These are phyloP conservation scores for Oreocharis arfaki DNA, from an alignment of 2,113 vertebrate species.

Conservation along the genomic window DNA sequence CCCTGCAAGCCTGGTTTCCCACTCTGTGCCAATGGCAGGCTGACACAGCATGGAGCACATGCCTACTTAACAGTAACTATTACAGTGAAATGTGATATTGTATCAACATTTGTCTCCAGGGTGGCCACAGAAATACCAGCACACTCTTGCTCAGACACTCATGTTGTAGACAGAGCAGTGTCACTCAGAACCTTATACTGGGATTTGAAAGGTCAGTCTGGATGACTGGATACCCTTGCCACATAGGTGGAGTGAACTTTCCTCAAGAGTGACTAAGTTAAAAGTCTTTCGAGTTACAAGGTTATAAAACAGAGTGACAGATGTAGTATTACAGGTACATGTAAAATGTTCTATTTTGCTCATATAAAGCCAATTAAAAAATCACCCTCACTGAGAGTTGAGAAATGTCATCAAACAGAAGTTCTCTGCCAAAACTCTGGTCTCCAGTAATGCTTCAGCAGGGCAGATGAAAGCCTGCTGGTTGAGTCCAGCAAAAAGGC, in stretches of 20 bases:
- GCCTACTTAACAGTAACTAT: neutral
- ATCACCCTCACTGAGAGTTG: neutral
- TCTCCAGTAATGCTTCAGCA: neutral
- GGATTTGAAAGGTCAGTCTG: constrained; percentile 31
- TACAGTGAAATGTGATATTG: neutral
- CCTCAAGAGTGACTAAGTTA: neutral
- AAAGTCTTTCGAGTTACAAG: constrained; percentile 36
- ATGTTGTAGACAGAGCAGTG: neutral
- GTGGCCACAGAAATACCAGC: neutral
- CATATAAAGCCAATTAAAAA: neutral
- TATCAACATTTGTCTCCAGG: neutral
- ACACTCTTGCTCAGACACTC: neutral
- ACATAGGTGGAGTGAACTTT: constrained; percentile 12
- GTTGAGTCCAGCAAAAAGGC: neutral
- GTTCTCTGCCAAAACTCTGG: neutral
- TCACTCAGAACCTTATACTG: neutral
- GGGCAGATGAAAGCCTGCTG: neutral
- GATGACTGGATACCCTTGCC: neutral
- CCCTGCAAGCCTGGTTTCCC: neutral
- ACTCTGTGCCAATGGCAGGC: neutral
- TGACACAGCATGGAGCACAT: neutral
- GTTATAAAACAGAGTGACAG: constrained; percentile 37
- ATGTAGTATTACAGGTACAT: constrained; percentile 14
- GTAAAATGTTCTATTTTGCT: neutral
- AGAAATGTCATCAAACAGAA: constrained; percentile 6